Evolutionary conservation across 1,140 invertebrate genomes (phyloP), one percentile per base, ranked within the genome.

Genomic region (Polyergus mexicanus): DNA sequence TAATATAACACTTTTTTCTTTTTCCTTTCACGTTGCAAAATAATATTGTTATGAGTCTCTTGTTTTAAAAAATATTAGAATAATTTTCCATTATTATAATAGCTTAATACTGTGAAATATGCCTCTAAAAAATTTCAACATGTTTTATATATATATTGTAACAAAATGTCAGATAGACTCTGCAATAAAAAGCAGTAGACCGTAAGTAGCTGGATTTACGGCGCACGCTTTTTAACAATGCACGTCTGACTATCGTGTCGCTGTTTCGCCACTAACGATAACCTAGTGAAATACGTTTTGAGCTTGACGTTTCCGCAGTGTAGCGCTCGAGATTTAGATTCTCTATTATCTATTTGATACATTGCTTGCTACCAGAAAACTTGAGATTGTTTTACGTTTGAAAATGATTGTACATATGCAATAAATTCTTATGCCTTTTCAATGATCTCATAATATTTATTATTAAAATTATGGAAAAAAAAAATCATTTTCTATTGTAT

Each of bases 201-300:
- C 69, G 87, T 63, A 81, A 81, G 83, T 81, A 89, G 86, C 86
- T 66, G 69, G 65, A 90, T 90, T 90, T 89, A 90, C 75, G 69
- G 75, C 86, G 88, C 83, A 76, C 74, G 85, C 74, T 89, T 51
- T 84, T 89, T 90, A 90, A 90, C 88, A 89, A 87, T 89, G 85
- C 85, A 75, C 88, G 87, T 90, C 88, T 90, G 74, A 60, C 65
- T 85, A 86, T 38, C 78, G 41, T 41, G 72, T 68, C 56, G 77
- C 35, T 90, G 88, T 87, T 89, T 78, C 85, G 62, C 72, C 62
- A 60, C 88, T 65, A 87, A 89, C 88, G 88, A 90, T 90, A 90
- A 90, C 88, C 88, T 62, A 85, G 76, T 90, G 86, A 90, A 89
- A 90, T 90, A 90, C 78, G 88, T 89, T 87, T 86, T 86, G 68